phyloP scores from a whole-genome alignment of 1,140 invertebrate genomes.

The Thalassaphorura encarpata region DNA sequence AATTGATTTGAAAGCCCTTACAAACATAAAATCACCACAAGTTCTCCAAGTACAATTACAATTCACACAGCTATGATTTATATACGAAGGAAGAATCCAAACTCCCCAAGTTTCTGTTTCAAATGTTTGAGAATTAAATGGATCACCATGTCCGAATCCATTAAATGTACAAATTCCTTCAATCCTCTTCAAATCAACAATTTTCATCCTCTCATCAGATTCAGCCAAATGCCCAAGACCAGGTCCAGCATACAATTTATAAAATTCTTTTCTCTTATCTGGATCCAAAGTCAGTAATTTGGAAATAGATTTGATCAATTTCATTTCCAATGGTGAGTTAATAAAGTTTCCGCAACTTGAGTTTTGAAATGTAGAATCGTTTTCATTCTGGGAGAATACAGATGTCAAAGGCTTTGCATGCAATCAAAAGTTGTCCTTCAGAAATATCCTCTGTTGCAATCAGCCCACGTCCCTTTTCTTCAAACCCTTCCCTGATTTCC shows the following conservation, averaged over 20 bases:
- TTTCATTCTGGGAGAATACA: not conserved
- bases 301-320: not conserved
- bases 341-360: not conserved
- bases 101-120: no score
- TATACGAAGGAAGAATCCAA: no score
- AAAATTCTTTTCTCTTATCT: not conserved
- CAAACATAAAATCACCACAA: no score
- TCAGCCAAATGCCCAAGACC: conserved; percentile 1
- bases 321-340: not conserved
- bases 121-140: no score
- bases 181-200: not conserved
- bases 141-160: not conserved
- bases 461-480: not conserved
- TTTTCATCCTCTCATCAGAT: not conserved
- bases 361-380: not conserved
- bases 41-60: no score
- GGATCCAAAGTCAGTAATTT: not conserved
- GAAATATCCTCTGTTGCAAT: not conserved
- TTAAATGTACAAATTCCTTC: not conserved
- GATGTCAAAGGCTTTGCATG: not conserved
- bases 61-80: no score
- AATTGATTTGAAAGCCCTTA: no score
- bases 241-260: not conserved
- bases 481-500: not conserved
- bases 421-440: not conserved